A percentile compares a stretch with the other conserved stretches of the same genome.
phyloP scores from a whole-genome alignment of 2,113 vertebrate species.

The Sprattus sprattus region DNA sequence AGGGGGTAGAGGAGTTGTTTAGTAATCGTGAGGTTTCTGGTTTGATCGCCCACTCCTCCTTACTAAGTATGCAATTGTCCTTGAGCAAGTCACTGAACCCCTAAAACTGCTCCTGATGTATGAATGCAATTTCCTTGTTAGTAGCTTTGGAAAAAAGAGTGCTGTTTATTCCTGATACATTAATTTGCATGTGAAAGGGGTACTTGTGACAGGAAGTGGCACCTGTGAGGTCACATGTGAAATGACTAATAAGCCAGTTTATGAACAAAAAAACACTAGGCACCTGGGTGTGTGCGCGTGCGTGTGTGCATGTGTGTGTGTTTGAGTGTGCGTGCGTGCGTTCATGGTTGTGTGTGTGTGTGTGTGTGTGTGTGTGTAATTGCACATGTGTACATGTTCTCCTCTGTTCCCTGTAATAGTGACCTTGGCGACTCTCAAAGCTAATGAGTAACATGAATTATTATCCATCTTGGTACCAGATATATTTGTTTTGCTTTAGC shows the following conservation, averaged over 20 bases:
- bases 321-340: background rate
- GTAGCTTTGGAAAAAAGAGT: no score
- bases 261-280: background rate
- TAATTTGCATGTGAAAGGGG: no score
- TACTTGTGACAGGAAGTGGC: background rate
- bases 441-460: background rate
- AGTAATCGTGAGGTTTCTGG: no score
- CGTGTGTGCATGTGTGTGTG: background rate
- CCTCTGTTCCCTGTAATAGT: background rate
- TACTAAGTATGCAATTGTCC: no score
- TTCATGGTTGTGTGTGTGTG: background rate
- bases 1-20: no score
- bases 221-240: conserved; percentile 29
- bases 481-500: background rate
- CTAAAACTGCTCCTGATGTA: no score
- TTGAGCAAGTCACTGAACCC: no score
- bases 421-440: background rate
- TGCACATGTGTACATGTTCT: background rate
- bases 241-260: conserved; percentile 28
- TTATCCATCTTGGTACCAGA: background rate
- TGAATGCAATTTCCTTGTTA: no score
- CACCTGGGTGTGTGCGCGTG: background rate
- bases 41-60: no score
- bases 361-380: background rate
- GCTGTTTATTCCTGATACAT: no score